Percentiles rank a stretch among this genome's conserved stretches.
Conservation (phyloP, 2,797 vertebrate genomes). For the Tamandua tetradactyla region DNA sequence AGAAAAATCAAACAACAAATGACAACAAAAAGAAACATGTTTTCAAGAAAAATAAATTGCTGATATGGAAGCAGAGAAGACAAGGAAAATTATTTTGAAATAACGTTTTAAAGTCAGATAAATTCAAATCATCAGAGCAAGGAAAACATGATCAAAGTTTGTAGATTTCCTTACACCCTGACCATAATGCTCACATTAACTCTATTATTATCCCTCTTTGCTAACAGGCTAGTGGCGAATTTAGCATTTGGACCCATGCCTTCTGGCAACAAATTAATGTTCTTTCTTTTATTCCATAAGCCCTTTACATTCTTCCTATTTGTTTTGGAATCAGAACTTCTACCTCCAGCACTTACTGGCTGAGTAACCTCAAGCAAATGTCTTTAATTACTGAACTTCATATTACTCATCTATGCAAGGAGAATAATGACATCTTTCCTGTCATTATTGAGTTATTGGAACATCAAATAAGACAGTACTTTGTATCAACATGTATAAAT, state of each 20-base stretch:
- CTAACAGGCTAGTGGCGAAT: neutral
- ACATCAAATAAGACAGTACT: neutral
- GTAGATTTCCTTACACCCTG: neutral
- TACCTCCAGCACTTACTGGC: neutral
- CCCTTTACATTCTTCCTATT: neutral
- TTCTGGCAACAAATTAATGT: neutral
- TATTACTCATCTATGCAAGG: neutral
- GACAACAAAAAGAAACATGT: neutral
- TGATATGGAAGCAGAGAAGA: neutral
- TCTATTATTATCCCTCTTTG: neutral
- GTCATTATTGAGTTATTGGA: neutral
- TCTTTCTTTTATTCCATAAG: constrained; percentile 12
- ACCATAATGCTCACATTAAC: neutral
- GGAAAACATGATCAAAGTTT: constrained; percentile 7
- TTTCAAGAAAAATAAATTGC: constrained; percentile 44
- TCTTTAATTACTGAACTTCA: neutral
- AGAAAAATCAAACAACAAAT: constrained; percentile 6
- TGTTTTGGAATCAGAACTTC: neutral
- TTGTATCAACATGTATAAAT: neutral
- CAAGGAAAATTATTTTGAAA: constrained; percentile 31
- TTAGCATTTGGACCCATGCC: neutral
- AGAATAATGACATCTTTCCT: constrained; percentile 6
- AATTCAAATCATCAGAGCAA: constrained; percentile 45
- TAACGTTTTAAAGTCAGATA: constrained; percentile 30
- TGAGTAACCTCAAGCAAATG: constrained; percentile 7